Evolutionary conservation across 2,113 vertebrate genomes (phyloP).

Genomic region (Sapayoa aenigma): DNA sequence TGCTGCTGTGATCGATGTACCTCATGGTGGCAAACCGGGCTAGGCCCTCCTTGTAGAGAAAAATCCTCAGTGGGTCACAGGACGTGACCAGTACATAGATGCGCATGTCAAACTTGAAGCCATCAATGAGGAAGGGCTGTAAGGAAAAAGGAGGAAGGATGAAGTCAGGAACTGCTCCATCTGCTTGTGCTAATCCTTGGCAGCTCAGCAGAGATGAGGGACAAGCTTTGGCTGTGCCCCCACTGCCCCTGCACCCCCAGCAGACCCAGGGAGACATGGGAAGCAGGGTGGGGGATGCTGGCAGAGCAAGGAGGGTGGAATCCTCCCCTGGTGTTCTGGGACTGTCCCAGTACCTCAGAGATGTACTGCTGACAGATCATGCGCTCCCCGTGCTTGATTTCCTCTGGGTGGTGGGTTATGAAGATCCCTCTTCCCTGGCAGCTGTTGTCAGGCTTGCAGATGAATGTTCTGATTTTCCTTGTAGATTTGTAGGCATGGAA

Average conservation of each 20-base stretch:
- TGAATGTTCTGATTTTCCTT: slow-evolving; percentile 62
- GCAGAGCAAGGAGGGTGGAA: not conserved
- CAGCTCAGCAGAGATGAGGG: not conserved
- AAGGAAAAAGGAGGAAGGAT: not conserved
- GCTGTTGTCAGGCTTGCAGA: slow-evolving; percentile 80
- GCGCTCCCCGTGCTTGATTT: slow-evolving; percentile 72
- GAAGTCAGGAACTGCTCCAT: not conserved
- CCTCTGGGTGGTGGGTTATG: slow-evolving; percentile 68
- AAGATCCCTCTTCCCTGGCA: slow-evolving; percentile 79
- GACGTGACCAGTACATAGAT: slow-evolving; percentile 80
- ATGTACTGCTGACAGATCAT: slow-evolving; percentile 83
- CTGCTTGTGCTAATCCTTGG: not conserved
- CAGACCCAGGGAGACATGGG: not conserved
- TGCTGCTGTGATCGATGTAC: slow-evolving; percentile 71
- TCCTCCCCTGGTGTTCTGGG: accelerated
- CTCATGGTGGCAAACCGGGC: slow-evolving; percentile 80
- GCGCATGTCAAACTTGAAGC: slow-evolving; percentile 81
- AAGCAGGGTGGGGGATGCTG: not conserved
- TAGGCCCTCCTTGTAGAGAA: slow-evolving; percentile 79
- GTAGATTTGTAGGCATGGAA: slow-evolving; percentile 69
- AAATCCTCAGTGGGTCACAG: slow-evolving; percentile 79
- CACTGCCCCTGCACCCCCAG: accelerated
- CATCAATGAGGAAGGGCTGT: slow-evolving; percentile 80
- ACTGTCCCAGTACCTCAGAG: slow-evolving; percentile 63
- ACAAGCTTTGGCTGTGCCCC: not conserved